These are phyloP conservation scores for Polymixis flavicincta DNA, from an alignment of 2,888 invertebrate species.

Conservation along the genomic window DNA sequence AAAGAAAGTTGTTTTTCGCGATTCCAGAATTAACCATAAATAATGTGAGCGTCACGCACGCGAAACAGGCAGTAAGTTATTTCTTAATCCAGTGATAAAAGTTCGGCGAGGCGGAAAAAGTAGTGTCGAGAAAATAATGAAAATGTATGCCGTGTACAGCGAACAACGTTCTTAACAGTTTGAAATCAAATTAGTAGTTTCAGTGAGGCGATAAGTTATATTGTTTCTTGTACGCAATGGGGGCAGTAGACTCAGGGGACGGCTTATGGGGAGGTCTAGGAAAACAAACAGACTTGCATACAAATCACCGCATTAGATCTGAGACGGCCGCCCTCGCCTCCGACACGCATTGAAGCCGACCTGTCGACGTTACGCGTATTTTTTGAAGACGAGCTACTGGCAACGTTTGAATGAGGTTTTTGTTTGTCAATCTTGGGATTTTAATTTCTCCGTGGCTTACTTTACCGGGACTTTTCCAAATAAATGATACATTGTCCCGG, in stretches of 20 bases:
- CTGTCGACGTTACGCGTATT: conserved; percentile 62
- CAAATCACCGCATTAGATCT: conserved; percentile 79
- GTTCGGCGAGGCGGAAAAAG: conserved; percentile 47
- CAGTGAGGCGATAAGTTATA: conserved; percentile 35
- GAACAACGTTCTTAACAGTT: conserved; percentile 30
- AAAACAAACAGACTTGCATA: conserved; percentile 83
- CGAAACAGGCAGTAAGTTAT: conserved; percentile 54
- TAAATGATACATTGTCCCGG: conserved; percentile 2
- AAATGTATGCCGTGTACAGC: conserved; percentile 46
- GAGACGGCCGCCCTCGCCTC: conserved; percentile 67
- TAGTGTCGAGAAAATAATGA: conserved; percentile 51
- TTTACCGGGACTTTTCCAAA: conserved; percentile 13
- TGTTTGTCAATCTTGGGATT: conserved; percentile 38
- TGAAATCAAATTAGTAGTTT: conserved; percentile 57
- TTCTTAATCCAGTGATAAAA: conserved; percentile 62
- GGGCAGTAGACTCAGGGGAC: conserved; percentile 39
- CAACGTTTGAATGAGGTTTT: conserved; percentile 28
- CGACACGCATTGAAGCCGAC: conserved; percentile 64
- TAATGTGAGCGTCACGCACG: conserved; percentile 66
- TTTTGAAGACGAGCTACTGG: conserved; percentile 43
- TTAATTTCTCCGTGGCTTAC: conserved; percentile 1
- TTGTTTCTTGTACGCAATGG: conserved; percentile 35
- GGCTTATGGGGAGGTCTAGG: conserved; percentile 70
- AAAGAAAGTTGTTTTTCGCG: conserved; percentile 61
- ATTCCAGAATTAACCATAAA: conserved; percentile 62